Percentiles rank a stretch among this genome's conserved stretches.
Evolutionary conservation across 1,140 invertebrate species (phyloP).

Genomic region (Tetragonula clypearis): DNA sequence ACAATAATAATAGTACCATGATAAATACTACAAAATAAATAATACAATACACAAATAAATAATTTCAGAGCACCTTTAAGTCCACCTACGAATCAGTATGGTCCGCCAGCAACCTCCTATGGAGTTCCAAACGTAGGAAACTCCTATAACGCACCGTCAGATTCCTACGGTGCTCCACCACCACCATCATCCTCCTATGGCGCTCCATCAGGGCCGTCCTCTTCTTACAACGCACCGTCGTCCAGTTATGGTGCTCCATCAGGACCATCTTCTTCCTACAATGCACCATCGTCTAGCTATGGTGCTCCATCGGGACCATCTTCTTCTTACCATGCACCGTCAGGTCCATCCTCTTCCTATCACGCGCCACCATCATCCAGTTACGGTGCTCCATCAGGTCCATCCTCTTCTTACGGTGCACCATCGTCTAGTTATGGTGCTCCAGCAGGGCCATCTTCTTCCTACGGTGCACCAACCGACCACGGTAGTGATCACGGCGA

Average conservation of each 20-base stretch:
- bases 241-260: slow-evolving; percentile 45
- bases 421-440: neutral
- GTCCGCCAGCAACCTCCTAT: slow-evolving; percentile 57
- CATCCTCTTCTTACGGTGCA: neutral
- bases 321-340: slow-evolving; percentile 37
- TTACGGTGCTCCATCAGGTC: slow-evolving; percentile 31
- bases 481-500: slow-evolving; percentile 1
- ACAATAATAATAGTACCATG: neutral
- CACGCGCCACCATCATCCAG: slow-evolving; percentile 34
- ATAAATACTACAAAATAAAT: neutral
- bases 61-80: slow-evolving; percentile 52
- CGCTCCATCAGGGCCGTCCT: slow-evolving; percentile 25
- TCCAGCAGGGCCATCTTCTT: neutral
- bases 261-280: slow-evolving; percentile 38
- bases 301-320: slow-evolving; percentile 33
- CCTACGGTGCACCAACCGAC: neutral
- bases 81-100: slow-evolving; percentile 40
- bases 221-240: slow-evolving; percentile 47
- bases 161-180: slow-evolving; percentile 59
- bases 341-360: slow-evolving; percentile 40
- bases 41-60: neutral
- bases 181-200: slow-evolving; percentile 35
- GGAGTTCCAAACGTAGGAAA: slow-evolving; percentile 47
- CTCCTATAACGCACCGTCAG: slow-evolving; percentile 56
- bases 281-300: neutral